A percentile compares a stretch with the other conserved stretches of the same genome.
These are phyloP conservation scores for Cottoperca gobio DNA, from an alignment of 2,797 vertebrate genomes.

Conservation along the genomic window DNA sequence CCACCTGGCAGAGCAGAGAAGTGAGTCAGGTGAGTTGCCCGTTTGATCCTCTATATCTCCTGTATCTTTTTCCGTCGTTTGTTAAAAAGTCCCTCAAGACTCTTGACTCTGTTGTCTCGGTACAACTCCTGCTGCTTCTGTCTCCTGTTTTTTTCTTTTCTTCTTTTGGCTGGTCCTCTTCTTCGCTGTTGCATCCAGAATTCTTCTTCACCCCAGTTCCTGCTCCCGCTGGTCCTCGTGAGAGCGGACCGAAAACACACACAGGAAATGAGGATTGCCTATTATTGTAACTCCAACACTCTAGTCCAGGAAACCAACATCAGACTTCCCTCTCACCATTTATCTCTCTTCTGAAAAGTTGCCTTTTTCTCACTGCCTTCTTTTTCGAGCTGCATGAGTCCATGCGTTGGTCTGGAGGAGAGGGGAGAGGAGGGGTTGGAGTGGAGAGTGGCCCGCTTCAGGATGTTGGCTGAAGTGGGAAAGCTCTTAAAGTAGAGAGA, in stretches of 20 bases:
- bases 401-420: conserved; percentile 52
- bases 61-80: conserved; percentile 6
- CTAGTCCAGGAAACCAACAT: conserved; percentile 73
- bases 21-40: conserved; percentile 32
- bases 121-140: conserved; percentile 51
- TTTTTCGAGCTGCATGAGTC: conserved; percentile 63
- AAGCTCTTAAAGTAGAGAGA: conserved; percentile 74
- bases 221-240: conserved; percentile 45
- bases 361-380: conserved; percentile 55
- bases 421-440: conserved; percentile 40
- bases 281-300: conserved; percentile 67
- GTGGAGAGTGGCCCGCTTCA: conserved; percentile 64
- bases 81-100: conserved; percentile 29
- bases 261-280: conserved; percentile 73
- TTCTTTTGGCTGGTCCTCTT: conserved; percentile 43
- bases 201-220: conserved; percentile 48
- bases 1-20: conserved; percentile 46
- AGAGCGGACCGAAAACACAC: conserved; percentile 41
- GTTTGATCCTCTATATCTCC: conserved; percentile 15
- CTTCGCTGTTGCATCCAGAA: conserved; percentile 56
- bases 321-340: conserved; percentile 66
- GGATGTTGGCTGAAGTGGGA: conserved; percentile 78
- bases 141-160: conserved; percentile 44
- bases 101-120: conserved; percentile 20
- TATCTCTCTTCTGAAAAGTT: conserved; percentile 58